Percentiles rank a stretch among this genome's conserved stretches.
Evolutionary conservation across 2,888 invertebrate species (phyloP).

Genomic region (Tetropium fuscum): DNA sequence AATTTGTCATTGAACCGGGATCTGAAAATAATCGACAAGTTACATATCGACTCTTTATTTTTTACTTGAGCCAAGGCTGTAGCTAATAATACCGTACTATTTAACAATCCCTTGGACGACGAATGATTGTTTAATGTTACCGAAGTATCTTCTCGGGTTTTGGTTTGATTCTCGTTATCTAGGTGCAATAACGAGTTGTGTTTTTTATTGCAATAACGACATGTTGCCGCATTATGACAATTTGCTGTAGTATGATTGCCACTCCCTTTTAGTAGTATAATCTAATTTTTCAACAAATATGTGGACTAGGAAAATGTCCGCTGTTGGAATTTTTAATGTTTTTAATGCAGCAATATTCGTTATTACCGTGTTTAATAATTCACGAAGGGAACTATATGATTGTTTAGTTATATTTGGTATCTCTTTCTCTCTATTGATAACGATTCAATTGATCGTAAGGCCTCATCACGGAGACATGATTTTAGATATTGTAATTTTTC

Average conservation of each 20-base stretch:
- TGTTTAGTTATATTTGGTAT: too few relatives aligned
- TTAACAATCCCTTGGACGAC: background rate
- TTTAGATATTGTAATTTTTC: too few relatives aligned
- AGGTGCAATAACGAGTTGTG: background rate
- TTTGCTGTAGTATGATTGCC: background rate
- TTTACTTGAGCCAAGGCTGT: background rate
- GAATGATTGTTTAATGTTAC: conserved; percentile 1
- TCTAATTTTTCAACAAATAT: too few relatives aligned
- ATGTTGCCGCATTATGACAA: background rate
- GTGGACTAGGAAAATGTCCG: too few relatives aligned
- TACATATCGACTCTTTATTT: background rate
- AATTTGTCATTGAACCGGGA: conserved; percentile 11
- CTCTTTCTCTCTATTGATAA: too few relatives aligned
- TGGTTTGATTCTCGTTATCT: background rate
- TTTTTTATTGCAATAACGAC: background rate
- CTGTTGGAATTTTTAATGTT: too few relatives aligned
- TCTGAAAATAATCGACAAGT: background rate
- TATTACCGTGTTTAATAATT: too few relatives aligned
- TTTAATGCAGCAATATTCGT: too few relatives aligned
- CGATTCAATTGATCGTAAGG: too few relatives aligned
- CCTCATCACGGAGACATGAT: too few relatives aligned
- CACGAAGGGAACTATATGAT: too few relatives aligned
- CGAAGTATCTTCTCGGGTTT: background rate
- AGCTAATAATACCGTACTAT: background rate
- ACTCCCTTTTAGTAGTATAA: too few relatives aligned